These are phyloP conservation scores for Nomia melanderi DNA, from an alignment of 1,140 invertebrate genomes.

Conservation along the genomic window DNA sequence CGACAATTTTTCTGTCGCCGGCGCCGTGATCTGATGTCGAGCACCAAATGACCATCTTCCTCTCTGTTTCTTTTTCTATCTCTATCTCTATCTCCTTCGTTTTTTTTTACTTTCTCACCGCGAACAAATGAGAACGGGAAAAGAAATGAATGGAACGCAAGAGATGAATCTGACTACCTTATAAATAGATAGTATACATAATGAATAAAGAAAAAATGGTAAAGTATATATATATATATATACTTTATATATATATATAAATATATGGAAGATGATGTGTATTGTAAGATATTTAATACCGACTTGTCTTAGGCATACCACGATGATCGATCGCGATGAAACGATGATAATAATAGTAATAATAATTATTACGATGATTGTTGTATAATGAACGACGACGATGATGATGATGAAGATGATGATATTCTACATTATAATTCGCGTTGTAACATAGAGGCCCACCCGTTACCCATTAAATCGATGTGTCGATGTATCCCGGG, in stretches of 20 bases:
- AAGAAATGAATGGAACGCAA: conserved; percentile 58
- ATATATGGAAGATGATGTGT: conserved; percentile 76
- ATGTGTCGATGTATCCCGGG: conserved; percentile 76
- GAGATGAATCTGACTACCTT: conserved; percentile 73
- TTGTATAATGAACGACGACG: conserved; percentile 63
- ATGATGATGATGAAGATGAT: conserved; percentile 54
- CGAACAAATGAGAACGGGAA: conserved; percentile 54
- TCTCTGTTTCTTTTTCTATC: background rate
- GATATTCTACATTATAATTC: conserved; percentile 70
- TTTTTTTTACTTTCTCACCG: conserved; percentile 51
- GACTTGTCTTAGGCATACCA: conserved; percentile 72
- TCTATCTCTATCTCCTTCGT: no score
- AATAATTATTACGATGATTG: conserved; percentile 65
- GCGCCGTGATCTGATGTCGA: conserved; percentile 56
- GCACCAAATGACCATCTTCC: conserved; percentile 35
- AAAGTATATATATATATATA: conserved; percentile 74
- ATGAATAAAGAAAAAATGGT: conserved; percentile 67
- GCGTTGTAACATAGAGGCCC: conserved; percentile 75
- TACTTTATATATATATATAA: conserved; percentile 67
- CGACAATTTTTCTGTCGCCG: conserved; percentile 7
- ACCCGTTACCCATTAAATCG: conserved; percentile 75
- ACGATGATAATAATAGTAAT: conserved; percentile 69
- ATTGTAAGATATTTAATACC: conserved; percentile 79
- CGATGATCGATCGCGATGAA: conserved; percentile 65
- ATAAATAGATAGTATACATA: conserved; percentile 75